Base-by-base conservation (phyloP, 2,113 vertebrate genomes). In the Mustelus asterias region DNA sequence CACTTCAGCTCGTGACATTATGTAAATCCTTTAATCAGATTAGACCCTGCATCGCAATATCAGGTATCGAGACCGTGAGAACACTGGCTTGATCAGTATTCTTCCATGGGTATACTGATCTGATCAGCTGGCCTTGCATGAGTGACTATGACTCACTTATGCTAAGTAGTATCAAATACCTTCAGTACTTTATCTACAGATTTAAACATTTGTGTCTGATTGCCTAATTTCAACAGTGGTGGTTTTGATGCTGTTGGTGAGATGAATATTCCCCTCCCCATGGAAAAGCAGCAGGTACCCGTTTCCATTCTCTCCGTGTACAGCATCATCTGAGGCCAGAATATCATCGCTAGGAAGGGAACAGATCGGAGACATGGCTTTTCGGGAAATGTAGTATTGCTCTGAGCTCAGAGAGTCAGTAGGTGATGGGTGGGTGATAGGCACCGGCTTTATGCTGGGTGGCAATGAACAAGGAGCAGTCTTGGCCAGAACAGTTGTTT, bases 1-100 rank as follows among this genome's bases (percentile, higher is more conserved):
- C 37, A 63, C 13, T 65, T 20, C 37, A n/a, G n/a, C n/a, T n/a
- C n/a, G n/a, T n/a, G n/a, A 92, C n/a, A 83, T 92, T 92, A n/a
- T 92, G 33, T 92, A 92, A 63, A 20, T n/a, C 89, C 88, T 63
- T 63, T 92, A 92, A 92, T 92, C 89, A 63, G 89, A 92, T 92
- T 90, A 90, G 6, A 90, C 54, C 7, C 89, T 93, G 14, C 0
- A 65, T n/a, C 60, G 20, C 60, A n/a, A 2, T 20, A 37, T 37
- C 60, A 93, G 89, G 14, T 22, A 67, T 20, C 22, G 89, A 92
- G 13, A 37, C 89, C 2, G 63, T 63, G 63, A 93, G 89, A 92
- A 92, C 89, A 37, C 33, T 65, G 54, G 26, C 54, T 14, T 3
- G 14, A 7, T 33, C 54, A 60, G 60, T 65, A 60, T 22, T n/a